Percentiles rank a stretch among this genome's conserved stretches.
phyloP scores from a whole-genome alignment of 2,797 vertebrate genomes.

The Halcyon chelicuti region DNA sequence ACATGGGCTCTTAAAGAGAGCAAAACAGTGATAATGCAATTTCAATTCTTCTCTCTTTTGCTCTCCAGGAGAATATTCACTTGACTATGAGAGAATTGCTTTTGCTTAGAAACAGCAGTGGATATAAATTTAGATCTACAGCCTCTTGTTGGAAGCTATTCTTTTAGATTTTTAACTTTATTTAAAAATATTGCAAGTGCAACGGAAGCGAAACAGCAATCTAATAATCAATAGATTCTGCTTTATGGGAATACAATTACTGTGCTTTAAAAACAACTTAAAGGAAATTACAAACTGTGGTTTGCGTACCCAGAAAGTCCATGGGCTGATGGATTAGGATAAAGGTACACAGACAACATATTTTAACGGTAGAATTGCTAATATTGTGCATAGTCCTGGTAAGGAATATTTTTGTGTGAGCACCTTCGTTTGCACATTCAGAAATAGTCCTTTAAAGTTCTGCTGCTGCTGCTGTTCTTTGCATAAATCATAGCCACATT shows the following conservation, averaged over 20 bases:
- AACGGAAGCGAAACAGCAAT: background rate
- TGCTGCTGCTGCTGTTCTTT: background rate
- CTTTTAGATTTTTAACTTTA: background rate
- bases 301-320: background rate
- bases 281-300: background rate
- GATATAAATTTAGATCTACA: background rate
- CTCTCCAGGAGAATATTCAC: background rate
- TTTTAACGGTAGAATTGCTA: background rate
- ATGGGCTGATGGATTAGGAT: background rate
- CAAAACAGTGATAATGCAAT: background rate
- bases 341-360: background rate
- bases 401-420: background rate
- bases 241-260: background rate
- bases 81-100: background rate
- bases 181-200: background rate
- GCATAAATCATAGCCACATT: background rate
- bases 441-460: background rate
- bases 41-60: background rate
- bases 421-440: background rate
- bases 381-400: background rate
- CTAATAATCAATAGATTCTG: background rate
- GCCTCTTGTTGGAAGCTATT: background rate
- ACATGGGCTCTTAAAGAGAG: background rate
- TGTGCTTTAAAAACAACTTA: background rate
- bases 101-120: background rate